A percentile compares a stretch with the other conserved stretches of the same genome.
phyloP scores from a whole-genome alignment of 2,888 invertebrate genomes.

The Trichacis sp. region DNA sequence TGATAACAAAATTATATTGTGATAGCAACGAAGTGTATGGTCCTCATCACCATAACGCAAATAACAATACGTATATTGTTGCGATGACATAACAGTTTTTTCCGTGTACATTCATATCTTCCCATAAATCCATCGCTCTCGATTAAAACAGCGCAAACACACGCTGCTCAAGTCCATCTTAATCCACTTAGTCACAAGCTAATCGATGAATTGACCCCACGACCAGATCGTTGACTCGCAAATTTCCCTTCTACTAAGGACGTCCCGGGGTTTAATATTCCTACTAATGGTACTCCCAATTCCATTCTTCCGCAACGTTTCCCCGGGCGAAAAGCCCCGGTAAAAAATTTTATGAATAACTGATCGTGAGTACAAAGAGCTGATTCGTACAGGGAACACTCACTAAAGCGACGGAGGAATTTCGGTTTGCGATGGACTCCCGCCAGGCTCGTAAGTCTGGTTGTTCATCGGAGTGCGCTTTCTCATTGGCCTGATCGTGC shows the following conservation, averaged over 20 bases:
- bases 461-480: constrained; percentile 19
- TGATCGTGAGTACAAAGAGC: constrained; percentile 14
- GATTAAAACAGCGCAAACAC: too few relatives aligned
- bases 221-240: background rate
- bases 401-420: constrained; percentile 9
- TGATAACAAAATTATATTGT: too few relatives aligned
- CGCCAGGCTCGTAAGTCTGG: constrained; percentile 30
- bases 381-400: constrained; percentile 12
- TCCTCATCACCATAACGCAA: too few relatives aligned
- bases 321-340: constrained; percentile 4
- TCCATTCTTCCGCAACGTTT: background rate
- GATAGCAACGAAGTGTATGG: too few relatives aligned
- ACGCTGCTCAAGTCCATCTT: too few relatives aligned
- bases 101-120: too few relatives aligned
- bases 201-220: constrained; percentile 27
- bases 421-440: constrained; percentile 30
- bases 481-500: constrained; percentile 25
- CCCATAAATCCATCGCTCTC: too few relatives aligned
- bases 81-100: too few relatives aligned
- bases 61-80: too few relatives aligned
- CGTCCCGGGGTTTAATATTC: background rate
- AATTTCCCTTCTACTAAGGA: background rate
- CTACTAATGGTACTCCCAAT: background rate
- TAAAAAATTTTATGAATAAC: constrained; percentile 19
- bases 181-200: too few relatives aligned